Evolutionary conservation across 2,888 invertebrate genomes (phyloP).

Genomic region (Apamea sordens): DNA sequence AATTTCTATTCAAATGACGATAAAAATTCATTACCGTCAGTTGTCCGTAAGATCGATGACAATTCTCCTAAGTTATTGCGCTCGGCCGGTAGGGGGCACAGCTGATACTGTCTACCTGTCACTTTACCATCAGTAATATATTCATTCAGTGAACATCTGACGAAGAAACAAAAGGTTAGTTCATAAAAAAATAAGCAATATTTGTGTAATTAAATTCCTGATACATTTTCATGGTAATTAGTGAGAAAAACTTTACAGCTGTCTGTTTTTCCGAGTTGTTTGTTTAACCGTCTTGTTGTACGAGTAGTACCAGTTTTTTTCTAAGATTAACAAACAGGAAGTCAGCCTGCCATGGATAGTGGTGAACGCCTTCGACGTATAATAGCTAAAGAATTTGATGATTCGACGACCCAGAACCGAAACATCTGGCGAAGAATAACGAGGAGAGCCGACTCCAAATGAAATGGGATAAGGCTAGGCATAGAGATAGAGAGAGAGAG

Average conservation of each 20-base stretch:
- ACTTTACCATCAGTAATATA: conserved; percentile 20
- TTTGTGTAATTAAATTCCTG: conserved; percentile 46
- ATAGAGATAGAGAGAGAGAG: no score
- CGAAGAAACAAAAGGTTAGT: conserved; percentile 48
- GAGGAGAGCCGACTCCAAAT: no score
- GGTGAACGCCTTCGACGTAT: not conserved
- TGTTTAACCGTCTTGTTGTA: conserved; percentile 25
- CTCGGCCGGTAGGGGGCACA: conserved; percentile 51
- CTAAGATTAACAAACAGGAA: not conserved
- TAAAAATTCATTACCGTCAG: conserved; percentile 53
- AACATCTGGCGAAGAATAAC: no score
- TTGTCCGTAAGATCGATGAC: conserved; percentile 41
- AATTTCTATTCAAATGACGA: conserved; percentile 51
- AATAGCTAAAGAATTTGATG: not conserved
- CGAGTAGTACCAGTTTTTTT: conserved; percentile 3
- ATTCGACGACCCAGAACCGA: no score
- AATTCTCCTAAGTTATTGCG: conserved; percentile 55
- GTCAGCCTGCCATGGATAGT: not conserved
- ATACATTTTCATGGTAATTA: conserved; percentile 53
- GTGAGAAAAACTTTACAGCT: conserved; percentile 42
- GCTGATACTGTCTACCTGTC: conserved; percentile 39
- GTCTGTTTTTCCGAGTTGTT: conserved; percentile 32
- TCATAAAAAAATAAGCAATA: conserved; percentile 40
- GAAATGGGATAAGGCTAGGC: no score
- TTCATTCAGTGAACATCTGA: conserved; percentile 37